Evolutionary conservation across 1,140 invertebrate genomes (phyloP).

Genomic region (Temnothorax curvispinosus): DNA sequence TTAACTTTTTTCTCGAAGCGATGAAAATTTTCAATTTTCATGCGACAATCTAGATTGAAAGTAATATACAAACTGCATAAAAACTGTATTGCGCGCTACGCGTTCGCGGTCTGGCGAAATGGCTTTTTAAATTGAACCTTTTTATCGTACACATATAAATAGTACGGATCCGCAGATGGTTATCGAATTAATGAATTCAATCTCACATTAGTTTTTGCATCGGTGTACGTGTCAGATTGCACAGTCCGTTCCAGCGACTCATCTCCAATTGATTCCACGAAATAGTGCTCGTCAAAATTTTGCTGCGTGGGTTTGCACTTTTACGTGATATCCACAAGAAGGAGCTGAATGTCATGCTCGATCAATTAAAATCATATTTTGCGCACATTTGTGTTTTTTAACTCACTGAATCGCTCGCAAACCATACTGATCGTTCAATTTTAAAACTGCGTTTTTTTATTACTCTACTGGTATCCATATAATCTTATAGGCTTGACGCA

Average conservation of each 20-base stretch:
- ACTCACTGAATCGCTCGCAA: background rate
- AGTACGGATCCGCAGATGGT: background rate
- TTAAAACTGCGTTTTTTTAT: conserved; percentile 15
- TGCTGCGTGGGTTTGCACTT: background rate
- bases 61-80: background rate
- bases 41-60: background rate
- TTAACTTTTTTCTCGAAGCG: background rate
- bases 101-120: background rate
- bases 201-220: background rate
- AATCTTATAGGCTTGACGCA: background rate
- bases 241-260: background rate
- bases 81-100: background rate
- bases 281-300: conserved; percentile 8
- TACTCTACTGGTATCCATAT: background rate
- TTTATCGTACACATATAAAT: background rate
- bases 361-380: conserved; percentile 25
- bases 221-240: background rate
- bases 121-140: conserved; percentile 22
- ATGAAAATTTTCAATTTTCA: background rate
- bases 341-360: background rate
- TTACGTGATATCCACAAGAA: background rate
- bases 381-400: background rate
- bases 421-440: background rate
- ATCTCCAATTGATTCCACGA: background rate
- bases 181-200: conserved; percentile 34